Evolutionary conservation across 2,888 invertebrate species (phyloP), one percentile per base, ranked within the genome.

Genomic region (Syritta pipiens): DNA sequence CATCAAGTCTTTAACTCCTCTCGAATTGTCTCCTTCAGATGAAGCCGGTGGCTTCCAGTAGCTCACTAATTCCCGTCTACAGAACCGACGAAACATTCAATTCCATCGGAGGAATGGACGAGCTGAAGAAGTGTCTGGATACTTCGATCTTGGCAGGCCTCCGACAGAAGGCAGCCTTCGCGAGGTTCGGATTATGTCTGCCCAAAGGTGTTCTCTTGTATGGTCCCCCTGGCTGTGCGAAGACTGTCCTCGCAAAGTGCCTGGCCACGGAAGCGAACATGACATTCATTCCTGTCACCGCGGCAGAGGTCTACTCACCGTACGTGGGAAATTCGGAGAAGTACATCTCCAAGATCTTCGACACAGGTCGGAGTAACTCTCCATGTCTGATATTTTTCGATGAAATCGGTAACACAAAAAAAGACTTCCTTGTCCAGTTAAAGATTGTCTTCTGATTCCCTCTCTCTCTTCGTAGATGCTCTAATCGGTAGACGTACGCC

Each of bases 171-270:
- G 89, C 90, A 20, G 89, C 90, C 0, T 92, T 92, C 84, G 82
- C 85, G 5, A 86, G 90, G 30, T 89, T 93, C 82, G 91, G 91
- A 4, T 86, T 93, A 30, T 89, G 89, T 22, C 88, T 90, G 62
- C 91, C 92, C 0, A 90, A 90, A 84, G 91, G 92, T 20, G 88
- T 93, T 26, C 85, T 93, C 40, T 86, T 93, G 5, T 92, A 92
- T 85, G 93, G 93, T 0, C 92, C 93, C 3, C 92, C 93, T 0
- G 93, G 93, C 1, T 92, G 92, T 86, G 92, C 91, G n/a, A 92
- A 93, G 86, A 93, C 92, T 0, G 91, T 90, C 3, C 86, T 93
- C 49, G 92, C 91, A 2, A 89, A 91, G 82, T 91, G 92, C 10
- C 85, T 92, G 26, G 92, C 92, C 7, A 89, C 89, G 24, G 89